Percentiles rank a stretch among this genome's conserved stretches.
phyloP scores from a whole-genome alignment of 2,113 vertebrate genomes.

The Ailurus styani region DNA sequence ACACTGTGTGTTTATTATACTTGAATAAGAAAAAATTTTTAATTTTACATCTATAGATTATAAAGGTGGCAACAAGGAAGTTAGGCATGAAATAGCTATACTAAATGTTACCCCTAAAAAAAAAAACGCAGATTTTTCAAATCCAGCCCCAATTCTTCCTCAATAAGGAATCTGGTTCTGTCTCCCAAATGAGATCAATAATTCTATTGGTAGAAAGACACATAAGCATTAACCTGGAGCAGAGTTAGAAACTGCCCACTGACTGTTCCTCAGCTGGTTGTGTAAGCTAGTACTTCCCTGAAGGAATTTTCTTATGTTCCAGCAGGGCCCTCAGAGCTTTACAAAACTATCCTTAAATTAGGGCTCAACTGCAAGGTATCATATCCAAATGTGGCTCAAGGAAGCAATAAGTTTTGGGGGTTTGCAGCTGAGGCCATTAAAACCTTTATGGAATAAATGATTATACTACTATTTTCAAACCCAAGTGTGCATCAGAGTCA shows the following conservation, averaged over 20 bases:
- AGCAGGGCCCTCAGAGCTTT: background rate
- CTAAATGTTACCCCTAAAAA: background rate
- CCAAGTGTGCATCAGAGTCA: background rate
- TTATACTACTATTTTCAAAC: background rate
- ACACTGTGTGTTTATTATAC: background rate
- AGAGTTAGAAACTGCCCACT: background rate
- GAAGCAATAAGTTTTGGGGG: background rate
- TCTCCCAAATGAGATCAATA: background rate
- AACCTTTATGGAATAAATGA: background rate
- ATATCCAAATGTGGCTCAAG: background rate
- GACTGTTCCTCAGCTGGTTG: background rate
- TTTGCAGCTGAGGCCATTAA: background rate
- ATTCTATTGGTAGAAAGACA: background rate
- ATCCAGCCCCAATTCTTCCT: background rate
- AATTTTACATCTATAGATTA: background rate
- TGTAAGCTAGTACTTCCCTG: background rate
- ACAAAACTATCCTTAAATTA: background rate
- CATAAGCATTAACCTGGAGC: background rate
- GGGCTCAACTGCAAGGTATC: background rate
- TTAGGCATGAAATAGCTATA: background rate
- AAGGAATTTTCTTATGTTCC: background rate
- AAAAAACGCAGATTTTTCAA: background rate
- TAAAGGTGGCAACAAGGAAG: background rate
- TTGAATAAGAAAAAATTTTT: background rate
- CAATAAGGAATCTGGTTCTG: background rate